These are phyloP conservation scores for Ostrea denselamellosa DNA, from an alignment of 1,140 invertebrate species.

Conservation along the genomic window DNA sequence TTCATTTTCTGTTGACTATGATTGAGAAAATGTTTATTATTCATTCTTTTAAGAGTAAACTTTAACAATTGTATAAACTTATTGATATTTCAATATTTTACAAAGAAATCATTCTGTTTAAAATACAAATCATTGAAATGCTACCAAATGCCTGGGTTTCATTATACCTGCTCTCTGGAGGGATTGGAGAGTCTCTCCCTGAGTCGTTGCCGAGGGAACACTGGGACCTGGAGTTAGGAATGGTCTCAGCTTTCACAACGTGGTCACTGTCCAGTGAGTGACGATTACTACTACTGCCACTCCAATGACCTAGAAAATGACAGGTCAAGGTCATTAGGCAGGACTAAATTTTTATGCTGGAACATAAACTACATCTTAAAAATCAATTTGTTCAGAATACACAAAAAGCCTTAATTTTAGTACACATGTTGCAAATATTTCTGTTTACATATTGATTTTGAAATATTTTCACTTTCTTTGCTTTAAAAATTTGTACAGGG, in stretches of 20 bases:
- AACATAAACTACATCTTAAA: neutral
- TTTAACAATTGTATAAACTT: no score
- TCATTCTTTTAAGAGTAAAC: no score
- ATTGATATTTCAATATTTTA: no score
- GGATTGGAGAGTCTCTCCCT: constrained; percentile 70
- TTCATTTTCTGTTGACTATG: no score
- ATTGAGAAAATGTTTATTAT: no score
- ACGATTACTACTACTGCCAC: constrained; percentile 86
- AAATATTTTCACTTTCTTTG: no score
- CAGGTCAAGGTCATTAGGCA: neutral
- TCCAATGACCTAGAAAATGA: constrained; percentile 89
- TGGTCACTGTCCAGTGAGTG: constrained; percentile 81
- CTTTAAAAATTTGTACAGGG: no score
- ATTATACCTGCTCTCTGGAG: constrained; percentile 63
- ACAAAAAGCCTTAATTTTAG: no score
- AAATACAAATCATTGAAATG: neutral
- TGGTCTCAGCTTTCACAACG: constrained; percentile 48
- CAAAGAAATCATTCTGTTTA: neutral
- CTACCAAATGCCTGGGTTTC: neutral
- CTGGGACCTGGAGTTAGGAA: constrained; percentile 63
- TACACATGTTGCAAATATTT: no score
- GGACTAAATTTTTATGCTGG: neutral
- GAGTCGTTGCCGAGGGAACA: constrained; percentile 72
- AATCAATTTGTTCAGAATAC: neutral
- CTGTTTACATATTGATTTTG: no score